Conservation (phyloP, 1,140 invertebrate species). For the Heliconius eleuchia region DNA sequence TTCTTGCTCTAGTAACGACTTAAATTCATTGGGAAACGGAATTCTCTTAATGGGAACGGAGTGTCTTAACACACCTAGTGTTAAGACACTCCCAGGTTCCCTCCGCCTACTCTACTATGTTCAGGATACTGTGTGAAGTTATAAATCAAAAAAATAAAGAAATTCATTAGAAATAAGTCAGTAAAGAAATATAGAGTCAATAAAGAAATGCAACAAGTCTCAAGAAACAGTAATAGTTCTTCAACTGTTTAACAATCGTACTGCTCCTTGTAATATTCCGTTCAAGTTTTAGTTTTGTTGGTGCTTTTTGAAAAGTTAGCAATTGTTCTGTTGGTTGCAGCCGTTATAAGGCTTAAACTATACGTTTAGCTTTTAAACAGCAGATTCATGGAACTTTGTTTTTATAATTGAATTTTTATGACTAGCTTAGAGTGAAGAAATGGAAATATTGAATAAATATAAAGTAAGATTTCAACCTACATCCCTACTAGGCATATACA, state of each 20-base stretch:
- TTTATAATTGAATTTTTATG: neutral
- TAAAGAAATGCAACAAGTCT: constrained; percentile 6
- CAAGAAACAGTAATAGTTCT: neutral
- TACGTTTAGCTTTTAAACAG: neutral
- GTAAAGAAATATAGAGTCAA: neutral
- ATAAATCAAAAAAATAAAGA: neutral
- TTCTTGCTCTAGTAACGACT: too few relatives aligned
- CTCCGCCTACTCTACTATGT: too few relatives aligned
- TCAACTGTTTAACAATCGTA: neutral
- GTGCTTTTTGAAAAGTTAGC: neutral
- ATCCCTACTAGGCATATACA: too few relatives aligned
- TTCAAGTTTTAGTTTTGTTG: neutral
- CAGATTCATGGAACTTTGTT: neutral
- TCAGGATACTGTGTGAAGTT: too few relatives aligned
- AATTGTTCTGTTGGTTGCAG: neutral
- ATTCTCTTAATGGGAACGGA: too few relatives aligned
- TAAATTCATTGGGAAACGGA: too few relatives aligned
- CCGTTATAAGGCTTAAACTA: neutral
- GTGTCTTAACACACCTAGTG: too few relatives aligned
- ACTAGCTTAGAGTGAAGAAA: neutral
- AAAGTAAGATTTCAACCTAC: neutral
- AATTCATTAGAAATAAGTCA: neutral
- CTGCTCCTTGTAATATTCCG: constrained; percentile 1
- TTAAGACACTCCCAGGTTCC: too few relatives aligned
- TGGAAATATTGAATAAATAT: neutral